Conservation (phyloP, 2,113 vertebrate genomes). For the Pluvialis apricaria region DNA sequence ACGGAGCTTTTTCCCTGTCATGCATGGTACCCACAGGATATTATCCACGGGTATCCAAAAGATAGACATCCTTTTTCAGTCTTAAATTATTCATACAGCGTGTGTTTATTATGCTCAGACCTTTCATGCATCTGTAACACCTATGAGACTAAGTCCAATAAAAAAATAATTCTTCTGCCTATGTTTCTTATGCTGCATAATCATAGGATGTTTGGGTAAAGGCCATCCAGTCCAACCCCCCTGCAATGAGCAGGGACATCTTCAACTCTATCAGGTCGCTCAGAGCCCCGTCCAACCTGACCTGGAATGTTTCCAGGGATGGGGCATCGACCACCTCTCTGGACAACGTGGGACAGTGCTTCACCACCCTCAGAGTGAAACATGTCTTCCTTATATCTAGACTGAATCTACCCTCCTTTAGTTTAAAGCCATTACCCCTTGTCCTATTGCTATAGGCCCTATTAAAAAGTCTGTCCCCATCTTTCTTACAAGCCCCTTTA, state of each 20-base stretch:
- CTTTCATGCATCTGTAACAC: neutral
- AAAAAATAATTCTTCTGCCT: neutral
- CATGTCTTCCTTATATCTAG: neutral
- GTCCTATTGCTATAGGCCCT: neutral
- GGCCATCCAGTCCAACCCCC: neutral
- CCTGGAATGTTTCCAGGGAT: neutral
- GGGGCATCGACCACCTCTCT: neutral
- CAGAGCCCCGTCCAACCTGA: neutral
- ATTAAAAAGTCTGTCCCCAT: neutral
- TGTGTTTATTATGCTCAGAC: neutral
- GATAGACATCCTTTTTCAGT: neutral
- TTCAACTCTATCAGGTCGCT: neutral
- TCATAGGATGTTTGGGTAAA: neutral
- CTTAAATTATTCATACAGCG: neutral
- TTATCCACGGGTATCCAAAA: neutral
- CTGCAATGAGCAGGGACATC: neutral
- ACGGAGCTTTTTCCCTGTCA: neutral
- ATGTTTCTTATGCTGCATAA: neutral
- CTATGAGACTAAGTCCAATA: neutral
- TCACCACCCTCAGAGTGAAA: neutral
- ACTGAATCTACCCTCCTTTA: neutral
- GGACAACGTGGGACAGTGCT: neutral
- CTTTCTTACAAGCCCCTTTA: neutral
- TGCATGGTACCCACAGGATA: neutral
- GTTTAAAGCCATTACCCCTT: neutral